phyloP scores from a whole-genome alignment of 2,888 invertebrate genomes.

The Eilema caniola region DNA sequence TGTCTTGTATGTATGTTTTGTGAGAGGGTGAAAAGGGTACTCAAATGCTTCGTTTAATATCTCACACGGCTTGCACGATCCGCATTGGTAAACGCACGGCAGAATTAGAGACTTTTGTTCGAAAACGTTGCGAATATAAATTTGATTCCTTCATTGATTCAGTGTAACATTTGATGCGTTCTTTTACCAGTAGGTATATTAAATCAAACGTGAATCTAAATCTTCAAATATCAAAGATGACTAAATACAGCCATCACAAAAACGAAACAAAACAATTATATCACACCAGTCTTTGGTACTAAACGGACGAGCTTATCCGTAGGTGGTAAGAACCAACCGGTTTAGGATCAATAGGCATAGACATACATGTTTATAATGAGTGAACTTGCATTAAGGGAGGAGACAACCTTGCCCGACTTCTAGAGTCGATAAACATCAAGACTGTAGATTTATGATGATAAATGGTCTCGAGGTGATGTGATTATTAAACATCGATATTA shows the following conservation, averaged over 20 bases:
- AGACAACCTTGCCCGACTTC: slow-evolving; percentile 74
- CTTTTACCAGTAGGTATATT: too few species aligned
- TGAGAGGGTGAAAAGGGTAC: too few species aligned
- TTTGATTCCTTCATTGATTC: background rate
- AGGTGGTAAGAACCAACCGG: slow-evolving; percentile 30
- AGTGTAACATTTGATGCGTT: background rate
- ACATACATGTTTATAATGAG: slow-evolving; percentile 42
- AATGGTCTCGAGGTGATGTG: slow-evolving; percentile 50
- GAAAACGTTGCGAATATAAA: background rate
- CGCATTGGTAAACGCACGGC: too few species aligned
- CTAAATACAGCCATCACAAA: background rate
- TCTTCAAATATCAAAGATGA: background rate
- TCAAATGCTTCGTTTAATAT: too few species aligned
- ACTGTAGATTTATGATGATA: slow-evolving; percentile 67
- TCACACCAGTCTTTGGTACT: background rate
- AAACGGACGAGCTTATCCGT: slow-evolving; percentile 28
- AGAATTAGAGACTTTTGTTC: background rate
- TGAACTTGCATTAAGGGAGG: slow-evolving; percentile 64
- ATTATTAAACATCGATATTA: slow-evolving; percentile 46
- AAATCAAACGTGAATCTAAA: too few species aligned
- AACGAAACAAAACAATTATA: slow-evolving; percentile 5
- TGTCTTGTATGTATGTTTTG: too few species aligned
- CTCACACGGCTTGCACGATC: too few species aligned
- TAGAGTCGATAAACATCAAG: slow-evolving; percentile 63
- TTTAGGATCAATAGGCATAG: slow-evolving; percentile 38